Percentiles rank a stretch among this genome's conserved stretches.
phyloP scores from a whole-genome alignment of 2,113 vertebrate species.

The Oryzias woworae region DNA sequence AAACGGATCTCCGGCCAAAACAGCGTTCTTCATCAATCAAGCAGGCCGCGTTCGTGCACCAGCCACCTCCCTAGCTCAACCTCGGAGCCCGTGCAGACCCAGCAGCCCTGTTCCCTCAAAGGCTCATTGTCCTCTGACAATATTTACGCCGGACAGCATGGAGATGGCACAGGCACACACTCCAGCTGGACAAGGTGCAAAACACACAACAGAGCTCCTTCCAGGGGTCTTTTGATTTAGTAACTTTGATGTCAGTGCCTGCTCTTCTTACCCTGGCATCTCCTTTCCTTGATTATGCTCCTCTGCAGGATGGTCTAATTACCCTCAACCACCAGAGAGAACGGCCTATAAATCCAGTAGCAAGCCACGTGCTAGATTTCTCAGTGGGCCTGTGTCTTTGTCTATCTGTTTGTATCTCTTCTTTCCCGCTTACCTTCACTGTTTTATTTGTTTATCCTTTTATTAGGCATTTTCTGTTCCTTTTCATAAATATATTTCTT shows the following conservation, averaged over 20 bases:
- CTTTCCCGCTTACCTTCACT: slow-evolving; percentile 86
- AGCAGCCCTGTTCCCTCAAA: slow-evolving; percentile 97
- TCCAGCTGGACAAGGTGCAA: slow-evolving; percentile 85
- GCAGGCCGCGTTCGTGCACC: slow-evolving; percentile 58
- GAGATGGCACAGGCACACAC: slow-evolving; percentile 78
- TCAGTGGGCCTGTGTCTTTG: slow-evolving; percentile 99
- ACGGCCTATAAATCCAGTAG: slow-evolving; percentile 99
- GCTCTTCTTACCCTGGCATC: slow-evolving; percentile 81
- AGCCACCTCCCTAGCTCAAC: slow-evolving; percentile 69
- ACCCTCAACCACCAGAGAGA: slow-evolving; percentile 96
- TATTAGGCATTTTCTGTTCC: slow-evolving; percentile 7
- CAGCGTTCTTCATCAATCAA: slow-evolving; percentile 47
- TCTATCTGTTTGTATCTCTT: slow-evolving; percentile 99
- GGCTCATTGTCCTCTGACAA: slow-evolving; percentile 94
- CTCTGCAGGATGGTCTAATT: slow-evolving; percentile 98
- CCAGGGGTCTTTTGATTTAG: slow-evolving; percentile 6
- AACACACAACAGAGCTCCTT: not conserved
- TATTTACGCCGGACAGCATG: slow-evolving; percentile 89
- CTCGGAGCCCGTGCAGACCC: slow-evolving; percentile 89
- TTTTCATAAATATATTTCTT: slow-evolving; percentile 15
- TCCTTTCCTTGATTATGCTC: slow-evolving; percentile 88
- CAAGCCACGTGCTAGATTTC: slow-evolving; percentile 99
- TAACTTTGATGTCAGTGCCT: slow-evolving; percentile 39
- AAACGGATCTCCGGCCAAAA: slow-evolving; percentile 77
- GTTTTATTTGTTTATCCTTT: slow-evolving; percentile 35